These are phyloP conservation scores for Xyrauchen texanus DNA, from an alignment of 2,113 vertebrate genomes.

Conservation along the genomic window DNA sequence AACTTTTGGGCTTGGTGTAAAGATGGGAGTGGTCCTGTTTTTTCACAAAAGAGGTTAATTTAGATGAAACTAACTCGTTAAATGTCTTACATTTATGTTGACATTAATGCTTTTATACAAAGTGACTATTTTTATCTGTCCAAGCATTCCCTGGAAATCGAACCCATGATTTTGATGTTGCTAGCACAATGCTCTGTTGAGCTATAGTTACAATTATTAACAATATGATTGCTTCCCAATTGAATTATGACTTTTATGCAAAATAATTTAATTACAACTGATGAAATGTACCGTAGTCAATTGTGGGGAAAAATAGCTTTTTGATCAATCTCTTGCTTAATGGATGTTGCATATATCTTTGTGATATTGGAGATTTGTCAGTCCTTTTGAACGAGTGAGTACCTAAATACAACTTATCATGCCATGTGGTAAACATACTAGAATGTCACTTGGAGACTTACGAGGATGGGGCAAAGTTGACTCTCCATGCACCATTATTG, in stretches of 20 bases:
- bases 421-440: constrained; percentile 32
- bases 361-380: constrained; percentile 52
- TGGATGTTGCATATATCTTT: neutral
- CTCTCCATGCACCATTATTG: constrained; percentile 48
- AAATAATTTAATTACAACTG: neutral
- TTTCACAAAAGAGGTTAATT: neutral
- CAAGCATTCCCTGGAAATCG: no score
- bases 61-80: neutral
- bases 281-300: neutral
- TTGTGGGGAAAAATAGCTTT: neutral
- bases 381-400: constrained; percentile 14
- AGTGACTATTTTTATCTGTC: no score
- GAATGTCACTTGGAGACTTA: constrained; percentile 59
- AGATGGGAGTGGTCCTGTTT: neutral
- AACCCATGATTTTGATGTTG: no score
- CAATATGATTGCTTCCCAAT: neutral
- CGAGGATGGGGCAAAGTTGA: constrained; percentile 42
- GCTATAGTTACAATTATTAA: neutral
- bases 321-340: neutral
- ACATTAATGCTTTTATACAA: no score
- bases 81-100: neutral
- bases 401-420: neutral
- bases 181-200: no score
- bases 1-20: neutral
- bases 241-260: neutral